Evolutionary conservation across 2,797 vertebrate species (phyloP).

Genomic region (Florisuga fusca): DNA sequence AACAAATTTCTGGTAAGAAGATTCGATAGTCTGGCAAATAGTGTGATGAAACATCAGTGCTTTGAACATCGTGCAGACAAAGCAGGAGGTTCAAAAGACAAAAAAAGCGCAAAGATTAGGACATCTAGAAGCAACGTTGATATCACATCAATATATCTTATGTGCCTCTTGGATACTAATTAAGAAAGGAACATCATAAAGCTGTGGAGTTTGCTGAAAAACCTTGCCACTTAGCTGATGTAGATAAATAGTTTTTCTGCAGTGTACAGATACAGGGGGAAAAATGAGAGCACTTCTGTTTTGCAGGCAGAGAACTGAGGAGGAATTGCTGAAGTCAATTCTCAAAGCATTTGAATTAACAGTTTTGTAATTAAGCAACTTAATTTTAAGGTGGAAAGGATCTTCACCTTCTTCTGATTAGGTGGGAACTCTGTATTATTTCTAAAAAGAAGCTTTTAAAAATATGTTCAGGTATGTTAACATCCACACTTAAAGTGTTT

Average conservation of each 20-base stretch:
- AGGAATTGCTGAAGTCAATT: background rate
- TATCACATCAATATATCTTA: background rate
- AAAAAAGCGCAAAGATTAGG: background rate
- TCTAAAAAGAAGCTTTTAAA: background rate
- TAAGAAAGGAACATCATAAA: background rate
- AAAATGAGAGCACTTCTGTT: background rate
- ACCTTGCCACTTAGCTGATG: background rate
- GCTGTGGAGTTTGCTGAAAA: background rate
- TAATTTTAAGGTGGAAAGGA: background rate
- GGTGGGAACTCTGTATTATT: background rate
- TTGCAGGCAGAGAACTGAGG: background rate
- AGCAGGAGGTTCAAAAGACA: background rate
- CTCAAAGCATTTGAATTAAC: background rate
- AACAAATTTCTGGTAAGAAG: background rate
- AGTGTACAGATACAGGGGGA: background rate
- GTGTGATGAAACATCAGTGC: background rate
- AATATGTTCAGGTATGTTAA: background rate
- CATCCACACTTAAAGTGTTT: background rate
- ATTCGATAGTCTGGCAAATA: background rate
- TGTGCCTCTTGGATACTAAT: background rate
- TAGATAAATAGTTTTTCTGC: background rate
- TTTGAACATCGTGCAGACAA: background rate
- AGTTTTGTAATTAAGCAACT: background rate
- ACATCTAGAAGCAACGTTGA: background rate
- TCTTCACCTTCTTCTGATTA: background rate